A percentile compares a stretch with the other conserved stretches of the same genome.
Conservation (phyloP, 2,888 invertebrate species). For the Agelastica alni region DNA sequence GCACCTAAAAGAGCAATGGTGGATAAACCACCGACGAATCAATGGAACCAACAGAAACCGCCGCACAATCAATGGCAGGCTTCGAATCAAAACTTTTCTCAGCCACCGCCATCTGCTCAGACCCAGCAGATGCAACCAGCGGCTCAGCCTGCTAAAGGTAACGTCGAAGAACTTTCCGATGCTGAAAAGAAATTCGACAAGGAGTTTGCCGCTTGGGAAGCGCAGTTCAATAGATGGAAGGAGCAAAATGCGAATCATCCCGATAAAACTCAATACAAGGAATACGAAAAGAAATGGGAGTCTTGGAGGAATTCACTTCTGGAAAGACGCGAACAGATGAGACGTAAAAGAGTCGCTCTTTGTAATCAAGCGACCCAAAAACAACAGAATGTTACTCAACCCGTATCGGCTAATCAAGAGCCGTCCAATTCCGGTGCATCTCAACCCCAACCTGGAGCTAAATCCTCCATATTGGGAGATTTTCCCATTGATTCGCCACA, state of each 20-base stretch:
- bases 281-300: constrained; percentile 89
- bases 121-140: not conserved
- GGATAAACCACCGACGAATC: constrained; percentile 19
- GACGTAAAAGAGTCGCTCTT: constrained; percentile 62
- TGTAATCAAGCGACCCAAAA: constrained; percentile 23
- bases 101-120: constrained; percentile 23
- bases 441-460: constrained; percentile 12
- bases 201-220: constrained; percentile 90
- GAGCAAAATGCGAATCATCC: constrained; percentile 90
- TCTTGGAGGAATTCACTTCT: constrained; percentile 78
- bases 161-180: constrained; percentile 57
- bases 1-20: constrained; percentile 27
- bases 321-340: constrained; percentile 82
- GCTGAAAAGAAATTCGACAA: constrained; percentile 86
- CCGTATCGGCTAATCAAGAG: constrained; percentile 1
- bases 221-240: constrained; percentile 90
- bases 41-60: constrained; percentile 26
- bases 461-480: not conserved
- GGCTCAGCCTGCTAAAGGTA: constrained; percentile 20
- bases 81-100: constrained; percentile 19
- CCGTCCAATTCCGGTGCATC: not conserved
- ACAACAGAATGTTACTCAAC: constrained; percentile 16
- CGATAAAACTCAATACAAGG: constrained; percentile 81
- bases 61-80: constrained; percentile 17
- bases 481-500: not conserved